Evolutionary conservation across 1,140 invertebrate genomes (phyloP).

Genomic region (Drosophila auraria): DNA sequence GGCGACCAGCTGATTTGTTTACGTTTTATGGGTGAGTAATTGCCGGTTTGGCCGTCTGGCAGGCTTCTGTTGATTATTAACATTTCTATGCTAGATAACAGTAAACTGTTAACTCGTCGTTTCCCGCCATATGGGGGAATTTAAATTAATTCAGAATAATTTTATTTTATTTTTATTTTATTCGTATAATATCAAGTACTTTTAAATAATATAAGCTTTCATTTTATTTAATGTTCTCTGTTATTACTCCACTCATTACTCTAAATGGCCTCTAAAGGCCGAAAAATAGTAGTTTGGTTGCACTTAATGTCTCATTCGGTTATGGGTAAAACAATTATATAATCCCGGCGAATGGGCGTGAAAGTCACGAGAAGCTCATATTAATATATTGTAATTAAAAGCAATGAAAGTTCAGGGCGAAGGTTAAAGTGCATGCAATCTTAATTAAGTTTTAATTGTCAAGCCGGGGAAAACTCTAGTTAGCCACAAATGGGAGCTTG

Average conservation of each 20-base stretch:
- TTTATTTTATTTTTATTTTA: not conserved
- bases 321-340: slow-evolving; percentile 37
- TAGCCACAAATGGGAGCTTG: slow-evolving; percentile 18
- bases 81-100: slow-evolving; percentile 10
- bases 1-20: slow-evolving; percentile 7
- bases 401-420: slow-evolving; percentile 52
- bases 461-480: slow-evolving; percentile 5
- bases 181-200: not conserved
- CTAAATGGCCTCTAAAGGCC: not conserved
- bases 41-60: slow-evolving; percentile 1
- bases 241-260: not conserved
- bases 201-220: not conserved
- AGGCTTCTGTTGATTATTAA: not conserved
- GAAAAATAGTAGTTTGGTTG: slow-evolving; percentile 17
- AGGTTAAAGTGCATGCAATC: slow-evolving; percentile 55
- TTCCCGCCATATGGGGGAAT: slow-evolving; percentile 3
- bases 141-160: not conserved
- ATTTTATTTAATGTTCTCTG: not conserved
- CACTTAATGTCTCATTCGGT: slow-evolving; percentile 41
- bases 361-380: slow-evolving; percentile 33
- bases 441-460: slow-evolving; percentile 60
- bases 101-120: not conserved
- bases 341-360: slow-evolving; percentile 10
- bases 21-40: not conserved
- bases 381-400: slow-evolving; percentile 57